Percentiles rank a stretch among this genome's conserved stretches.
Evolutionary conservation across 2,113 vertebrate genomes (phyloP).

Genomic region (Noctilio leporinus): DNA sequence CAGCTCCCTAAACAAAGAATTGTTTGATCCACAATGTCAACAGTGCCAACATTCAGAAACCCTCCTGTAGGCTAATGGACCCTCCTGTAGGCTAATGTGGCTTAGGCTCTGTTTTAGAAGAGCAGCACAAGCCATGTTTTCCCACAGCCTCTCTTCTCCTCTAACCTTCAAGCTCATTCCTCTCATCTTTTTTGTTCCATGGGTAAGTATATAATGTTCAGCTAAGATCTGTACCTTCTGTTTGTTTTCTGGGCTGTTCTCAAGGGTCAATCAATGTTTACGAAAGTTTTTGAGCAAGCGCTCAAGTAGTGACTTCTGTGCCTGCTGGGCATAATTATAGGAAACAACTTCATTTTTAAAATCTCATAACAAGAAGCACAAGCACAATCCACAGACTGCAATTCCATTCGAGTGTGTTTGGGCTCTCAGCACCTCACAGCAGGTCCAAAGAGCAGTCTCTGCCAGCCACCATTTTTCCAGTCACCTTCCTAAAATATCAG

Average conservation of each 20-base stretch:
- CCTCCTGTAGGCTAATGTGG: neutral
- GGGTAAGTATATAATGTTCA: neutral
- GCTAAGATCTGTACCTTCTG: neutral
- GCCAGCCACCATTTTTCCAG: neutral
- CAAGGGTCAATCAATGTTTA: conserved; percentile 60
- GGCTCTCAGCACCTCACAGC: conserved; percentile 46
- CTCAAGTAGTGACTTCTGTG: conserved; percentile 39
- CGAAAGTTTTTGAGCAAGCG: conserved; percentile 39
- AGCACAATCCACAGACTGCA: conserved; percentile 54
- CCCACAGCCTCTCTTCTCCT: neutral
- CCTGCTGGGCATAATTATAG: conserved; percentile 69
- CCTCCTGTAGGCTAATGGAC: neutral
- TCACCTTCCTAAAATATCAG: conserved; percentile 15
- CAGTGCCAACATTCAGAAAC: neutral
- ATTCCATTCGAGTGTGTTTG: conserved; percentile 24
- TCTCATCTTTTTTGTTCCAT: neutral
- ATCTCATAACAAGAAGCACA: conserved; percentile 51
- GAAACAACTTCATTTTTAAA: conserved; percentile 57
- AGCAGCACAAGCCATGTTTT: neutral
- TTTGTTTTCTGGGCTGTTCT: conserved; percentile 54
- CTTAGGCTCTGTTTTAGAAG: neutral
- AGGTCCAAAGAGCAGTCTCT: neutral
- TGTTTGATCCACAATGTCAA: neutral
- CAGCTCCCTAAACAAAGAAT: neutral
- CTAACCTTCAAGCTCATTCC: neutral